These are phyloP conservation scores for Eupithecia abbreviata DNA, from an alignment of 2,888 invertebrate genomes.

Conservation along the genomic window DNA sequence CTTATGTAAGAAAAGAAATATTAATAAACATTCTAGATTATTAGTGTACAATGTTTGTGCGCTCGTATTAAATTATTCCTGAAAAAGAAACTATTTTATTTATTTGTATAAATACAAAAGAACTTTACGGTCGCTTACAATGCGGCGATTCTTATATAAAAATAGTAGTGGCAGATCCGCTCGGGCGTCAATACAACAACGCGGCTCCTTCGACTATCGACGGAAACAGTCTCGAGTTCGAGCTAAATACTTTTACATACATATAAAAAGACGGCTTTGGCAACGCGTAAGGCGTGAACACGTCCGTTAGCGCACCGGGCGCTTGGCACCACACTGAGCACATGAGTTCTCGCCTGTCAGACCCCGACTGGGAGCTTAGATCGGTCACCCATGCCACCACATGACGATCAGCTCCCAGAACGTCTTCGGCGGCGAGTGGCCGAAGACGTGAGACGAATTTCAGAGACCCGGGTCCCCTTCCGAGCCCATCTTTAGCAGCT, in stretches of 20 bases:
- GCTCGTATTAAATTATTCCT: slow-evolving; percentile 77
- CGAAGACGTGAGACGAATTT: slow-evolving; percentile 87
- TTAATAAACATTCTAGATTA: slow-evolving; percentile 61
- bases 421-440: slow-evolving; percentile 88
- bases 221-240: slow-evolving; percentile 74
- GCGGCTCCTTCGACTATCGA: slow-evolving; percentile 68
- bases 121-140: slow-evolving; percentile 62
- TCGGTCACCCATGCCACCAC: slow-evolving; percentile 84
- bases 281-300: slow-evolving; percentile 67
- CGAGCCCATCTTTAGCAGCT: slow-evolving; percentile 93
- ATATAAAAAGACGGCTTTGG: slow-evolving; percentile 81
- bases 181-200: slow-evolving; percentile 68
- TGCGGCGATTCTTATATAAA: slow-evolving; percentile 77
- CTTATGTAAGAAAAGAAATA: slow-evolving; percentile 65
- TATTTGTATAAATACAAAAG: slow-evolving; percentile 67
- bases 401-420: slow-evolving; percentile 84
- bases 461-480: slow-evolving; percentile 87
- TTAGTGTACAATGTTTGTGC: slow-evolving; percentile 79
- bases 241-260: slow-evolving; percentile 63
- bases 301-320: slow-evolving; percentile 74
- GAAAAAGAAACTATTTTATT: slow-evolving; percentile 64
- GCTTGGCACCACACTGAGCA: slow-evolving; percentile 81
- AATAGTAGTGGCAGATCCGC: slow-evolving; percentile 74
- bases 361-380: slow-evolving; percentile 75
- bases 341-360: slow-evolving; percentile 76